A percentile compares a stretch with the other conserved stretches of the same genome.
Evolutionary conservation across 2,113 vertebrate genomes (phyloP).

Genomic region (Egretta garzetta): DNA sequence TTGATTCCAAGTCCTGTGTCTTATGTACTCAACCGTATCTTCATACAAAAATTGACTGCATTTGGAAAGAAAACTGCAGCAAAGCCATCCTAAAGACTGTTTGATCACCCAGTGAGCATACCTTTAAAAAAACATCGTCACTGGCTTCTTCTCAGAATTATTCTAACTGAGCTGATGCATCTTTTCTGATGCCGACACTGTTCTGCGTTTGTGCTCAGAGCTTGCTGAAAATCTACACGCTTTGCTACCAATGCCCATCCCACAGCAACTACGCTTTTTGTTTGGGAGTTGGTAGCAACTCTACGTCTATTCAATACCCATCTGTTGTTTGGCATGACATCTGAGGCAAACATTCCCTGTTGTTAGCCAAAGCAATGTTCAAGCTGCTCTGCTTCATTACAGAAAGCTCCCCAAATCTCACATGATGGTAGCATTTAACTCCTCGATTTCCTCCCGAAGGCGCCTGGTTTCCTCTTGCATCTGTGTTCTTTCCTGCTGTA

Average conservation of each 20-base stretch:
- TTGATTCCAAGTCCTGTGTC: neutral
- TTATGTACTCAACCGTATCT: neutral
- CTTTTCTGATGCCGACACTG: neutral
- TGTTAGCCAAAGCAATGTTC: neutral
- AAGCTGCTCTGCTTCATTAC: neutral
- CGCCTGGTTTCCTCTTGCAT: slow-evolving; percentile 89
- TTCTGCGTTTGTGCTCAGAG: neutral
- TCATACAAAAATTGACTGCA: neutral
- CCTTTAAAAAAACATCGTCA: neutral
- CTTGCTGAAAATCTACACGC: neutral
- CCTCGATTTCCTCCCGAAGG: slow-evolving; percentile 91
- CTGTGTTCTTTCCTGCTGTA: slow-evolving; percentile 92
- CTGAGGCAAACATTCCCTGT: neutral
- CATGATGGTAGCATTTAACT: slow-evolving; percentile 91
- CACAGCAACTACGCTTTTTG: neutral
- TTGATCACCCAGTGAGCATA: neutral
- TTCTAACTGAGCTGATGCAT: neutral
- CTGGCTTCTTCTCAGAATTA: neutral
- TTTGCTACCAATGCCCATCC: neutral
- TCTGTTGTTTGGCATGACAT: neutral
- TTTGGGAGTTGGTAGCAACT: neutral
- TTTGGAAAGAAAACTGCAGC: neutral
- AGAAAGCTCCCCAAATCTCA: slow-evolving; percentile 53
- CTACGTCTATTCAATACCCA: neutral
- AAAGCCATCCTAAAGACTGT: neutral